phyloP scores from a whole-genome alignment of 2,888 invertebrate species.

The Cenopis cana region DNA sequence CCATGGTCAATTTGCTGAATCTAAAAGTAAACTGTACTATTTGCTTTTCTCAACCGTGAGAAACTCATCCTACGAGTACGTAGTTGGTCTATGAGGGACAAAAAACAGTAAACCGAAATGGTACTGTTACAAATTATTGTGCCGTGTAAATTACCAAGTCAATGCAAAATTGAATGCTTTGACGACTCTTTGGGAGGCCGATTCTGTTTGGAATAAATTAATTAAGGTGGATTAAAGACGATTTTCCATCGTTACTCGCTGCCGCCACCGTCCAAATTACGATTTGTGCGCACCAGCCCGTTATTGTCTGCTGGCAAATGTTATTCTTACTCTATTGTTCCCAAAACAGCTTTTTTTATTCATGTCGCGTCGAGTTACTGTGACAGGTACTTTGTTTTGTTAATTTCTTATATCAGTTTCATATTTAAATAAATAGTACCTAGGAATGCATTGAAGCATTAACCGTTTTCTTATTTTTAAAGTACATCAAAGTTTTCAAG shows the following conservation, averaged over 20 bases:
- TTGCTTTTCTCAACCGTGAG: conserved; percentile 78
- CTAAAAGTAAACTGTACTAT: conserved; percentile 59
- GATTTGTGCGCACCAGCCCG: conserved; percentile 64
- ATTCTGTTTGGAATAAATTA: conserved; percentile 82
- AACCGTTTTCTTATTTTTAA: too few species aligned
- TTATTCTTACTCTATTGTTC: conserved; percentile 26
- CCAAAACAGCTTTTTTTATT: background rate
- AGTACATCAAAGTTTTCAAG: too few species aligned
- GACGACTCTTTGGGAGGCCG: conserved; percentile 71
- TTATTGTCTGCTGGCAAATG: conserved; percentile 57
- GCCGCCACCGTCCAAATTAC: conserved; percentile 74
- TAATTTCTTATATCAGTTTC: too few species aligned
- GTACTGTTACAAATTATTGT: conserved; percentile 82
- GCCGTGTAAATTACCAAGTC: conserved; percentile 82
- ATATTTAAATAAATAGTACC: too few species aligned
- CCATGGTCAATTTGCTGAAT: conserved; percentile 54
- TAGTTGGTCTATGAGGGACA: conserved; percentile 58
- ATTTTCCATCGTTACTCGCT: conserved; percentile 72
- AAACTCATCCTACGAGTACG: conserved; percentile 62
- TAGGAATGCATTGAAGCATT: too few species aligned
- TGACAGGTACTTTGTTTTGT: background rate
- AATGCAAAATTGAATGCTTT: conserved; percentile 81
- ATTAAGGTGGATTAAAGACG: conserved; percentile 77
- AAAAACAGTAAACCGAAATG: conserved; percentile 73
- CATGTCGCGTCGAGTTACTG: background rate